Base-by-base conservation (phyloP, 2,888 invertebrate species). In the Drosophila rellima region DNA sequence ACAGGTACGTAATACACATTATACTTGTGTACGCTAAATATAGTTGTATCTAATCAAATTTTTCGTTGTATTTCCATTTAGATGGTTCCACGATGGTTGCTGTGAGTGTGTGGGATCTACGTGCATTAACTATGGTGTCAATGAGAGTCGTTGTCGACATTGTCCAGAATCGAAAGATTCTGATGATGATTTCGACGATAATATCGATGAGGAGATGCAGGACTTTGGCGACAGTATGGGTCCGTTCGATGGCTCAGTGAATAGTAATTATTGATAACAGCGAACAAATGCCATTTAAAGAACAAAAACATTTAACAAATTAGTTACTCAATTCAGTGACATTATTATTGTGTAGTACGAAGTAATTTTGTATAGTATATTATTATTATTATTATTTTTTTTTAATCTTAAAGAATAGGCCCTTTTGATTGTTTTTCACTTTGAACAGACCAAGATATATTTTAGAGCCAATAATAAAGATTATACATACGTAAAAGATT, bases 61-160 rank as follows among this genome's bases (percentile, higher is more conserved):
- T 35, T 37, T 15, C 15, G 0, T 40, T 50, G 10, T 35, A 26
- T 42, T 48, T 48, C 20, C 18, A 18, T 55, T 23, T 20, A 91
- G 91, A 86, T 98, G 98, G 98, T 98, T 98, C 93, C 97, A 98
- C 92, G 97, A 98, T 90, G 98, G 98, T 1, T 98, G 98, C 91
- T 98, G 98, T 91, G 97, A 98, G 92, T 98, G 98, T 91, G 95
- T 98, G 52, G 98, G 98, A 1, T 95, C 95, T 74, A 96, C 95
- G 48, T 98, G 98, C 91, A 94, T 97, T 74, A 97, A 97, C 91
- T 98, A 97, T 92, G 98, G 98, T 1, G 96, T 97, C 70, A 96
- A 96, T 88, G 96, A 97, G 90, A 96, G 96, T 93, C 95, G 96
- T 79, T 95, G 95, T 82, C 91, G 94, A 35, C 94, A 94, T 60